Evolutionary conservation across 2,888 invertebrate genomes (phyloP).

Genomic region (Protodeltote pygarga): DNA sequence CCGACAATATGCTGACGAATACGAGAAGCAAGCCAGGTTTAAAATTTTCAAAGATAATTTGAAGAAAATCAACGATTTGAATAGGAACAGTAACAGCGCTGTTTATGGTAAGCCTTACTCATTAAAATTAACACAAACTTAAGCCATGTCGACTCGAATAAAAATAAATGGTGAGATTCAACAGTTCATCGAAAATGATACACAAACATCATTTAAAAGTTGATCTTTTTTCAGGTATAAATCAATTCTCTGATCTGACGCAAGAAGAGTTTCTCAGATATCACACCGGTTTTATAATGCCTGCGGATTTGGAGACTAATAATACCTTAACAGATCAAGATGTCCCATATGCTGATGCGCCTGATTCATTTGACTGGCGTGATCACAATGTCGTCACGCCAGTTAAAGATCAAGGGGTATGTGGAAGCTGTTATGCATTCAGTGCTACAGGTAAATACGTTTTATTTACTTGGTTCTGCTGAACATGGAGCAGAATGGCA

Average conservation of each 20-base stretch:
- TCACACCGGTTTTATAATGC: slow-evolving; percentile 11
- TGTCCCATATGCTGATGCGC: slow-evolving; percentile 23
- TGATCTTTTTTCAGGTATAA: slow-evolving; percentile 28
- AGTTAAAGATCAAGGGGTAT: slow-evolving; percentile 92
- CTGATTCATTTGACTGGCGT: slow-evolving; percentile 89
- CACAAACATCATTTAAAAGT: not conserved
- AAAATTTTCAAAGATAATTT: slow-evolving; percentile 24
- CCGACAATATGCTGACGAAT: slow-evolving; percentile 9
- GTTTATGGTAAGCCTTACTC: slow-evolving; percentile 30
- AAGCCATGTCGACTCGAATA: no score
- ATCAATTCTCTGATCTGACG: slow-evolving; percentile 30
- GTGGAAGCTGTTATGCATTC: slow-evolving; percentile 93
- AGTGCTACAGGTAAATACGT: slow-evolving; percentile 41
- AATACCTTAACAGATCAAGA: slow-evolving; percentile 5
- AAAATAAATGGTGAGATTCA: no score
- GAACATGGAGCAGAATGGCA: not conserved
- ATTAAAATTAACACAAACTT: no score
- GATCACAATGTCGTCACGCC: slow-evolving; percentile 90
- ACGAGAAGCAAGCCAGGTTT: slow-evolving; percentile 20
- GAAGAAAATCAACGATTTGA: slow-evolving; percentile 3
- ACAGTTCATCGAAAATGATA: no score
- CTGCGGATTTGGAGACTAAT: no score
- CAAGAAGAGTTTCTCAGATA: slow-evolving; percentile 12
- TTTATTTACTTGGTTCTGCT: not conserved
- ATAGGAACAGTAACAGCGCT: slow-evolving; percentile 9